phyloP scores from a whole-genome alignment of 35 echinoderm and acorn worm genomes.

The Holothuria glaberrima region DNA sequence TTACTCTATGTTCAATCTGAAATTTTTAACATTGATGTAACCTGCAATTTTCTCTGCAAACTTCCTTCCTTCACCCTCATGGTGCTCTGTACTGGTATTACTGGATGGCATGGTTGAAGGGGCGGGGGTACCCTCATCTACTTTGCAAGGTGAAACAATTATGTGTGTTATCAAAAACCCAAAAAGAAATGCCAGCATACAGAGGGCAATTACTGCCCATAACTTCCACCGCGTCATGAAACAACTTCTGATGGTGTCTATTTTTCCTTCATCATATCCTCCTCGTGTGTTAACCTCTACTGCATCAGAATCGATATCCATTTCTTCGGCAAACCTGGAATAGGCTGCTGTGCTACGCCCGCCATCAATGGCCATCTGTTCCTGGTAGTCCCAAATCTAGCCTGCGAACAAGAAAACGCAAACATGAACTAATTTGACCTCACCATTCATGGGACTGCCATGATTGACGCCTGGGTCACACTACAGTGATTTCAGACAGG shows the following conservation, averaged over 20 bases:
- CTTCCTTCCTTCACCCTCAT: not conserved
- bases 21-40: not conserved
- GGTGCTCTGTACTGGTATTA: not conserved
- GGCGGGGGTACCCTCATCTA: not conserved
- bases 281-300: constrained; percentile 57
- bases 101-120: not conserved
- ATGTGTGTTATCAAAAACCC: constrained; percentile 29
- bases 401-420: not conserved
- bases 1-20: not conserved
- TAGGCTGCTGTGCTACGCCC: constrained; percentile 74
- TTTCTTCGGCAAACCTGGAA: constrained; percentile 83
- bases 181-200: constrained; percentile 50
- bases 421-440: too few species aligned
- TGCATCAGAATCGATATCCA: constrained; percentile 75
- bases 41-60: constrained; percentile 1
- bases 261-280: not conserved
- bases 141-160: not conserved
- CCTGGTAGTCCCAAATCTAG: not conserved
- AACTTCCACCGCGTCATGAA: constrained; percentile 27
- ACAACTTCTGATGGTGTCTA: constrained; percentile 26
- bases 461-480: too few species aligned
- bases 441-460: too few species aligned
- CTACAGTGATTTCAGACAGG: too few species aligned
- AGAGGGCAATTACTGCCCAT: constrained; percentile 38
- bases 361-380: constrained; percentile 60